These are phyloP conservation scores for Phataginus tetradactyla DNA, from an alignment of 2,797 vertebrate genomes.

Conservation along the genomic window DNA sequence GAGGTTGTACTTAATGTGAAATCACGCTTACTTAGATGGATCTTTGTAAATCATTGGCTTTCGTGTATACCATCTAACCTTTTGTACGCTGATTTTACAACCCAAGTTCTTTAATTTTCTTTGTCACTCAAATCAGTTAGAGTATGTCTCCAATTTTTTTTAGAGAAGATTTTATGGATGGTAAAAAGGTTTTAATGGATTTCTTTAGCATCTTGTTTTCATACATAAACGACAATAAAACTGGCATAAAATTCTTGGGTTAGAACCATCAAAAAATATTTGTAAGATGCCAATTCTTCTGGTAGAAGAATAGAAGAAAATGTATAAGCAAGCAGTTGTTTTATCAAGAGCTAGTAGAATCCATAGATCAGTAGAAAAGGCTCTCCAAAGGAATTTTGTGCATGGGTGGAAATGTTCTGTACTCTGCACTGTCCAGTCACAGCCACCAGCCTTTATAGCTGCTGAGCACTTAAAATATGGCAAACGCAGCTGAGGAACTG, in stretches of 20 bases:
- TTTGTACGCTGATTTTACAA: background rate
- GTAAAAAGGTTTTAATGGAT: background rate
- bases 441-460: background rate
- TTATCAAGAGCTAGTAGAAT: background rate
- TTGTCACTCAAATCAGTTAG: background rate
- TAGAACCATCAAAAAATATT: constrained; percentile 4
- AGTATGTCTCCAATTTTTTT: background rate
- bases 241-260: background rate
- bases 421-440: background rate
- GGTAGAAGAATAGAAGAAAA: constrained; percentile 31
- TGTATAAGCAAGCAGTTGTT: background rate
- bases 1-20: background rate
- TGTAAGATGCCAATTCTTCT: background rate
- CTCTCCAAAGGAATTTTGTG: background rate
- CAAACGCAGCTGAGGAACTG: background rate
- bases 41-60: background rate
- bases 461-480: background rate
- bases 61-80: background rate
- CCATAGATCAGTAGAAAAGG: background rate
- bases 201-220: constrained; percentile 1
- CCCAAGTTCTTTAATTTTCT: background rate
- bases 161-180: background rate
- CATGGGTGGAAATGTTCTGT: background rate
- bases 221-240: background rate
- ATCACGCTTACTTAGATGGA: background rate